phyloP scores from a whole-genome alignment of 2,797 vertebrate species.

The Tamandua tetradactyla region DNA sequence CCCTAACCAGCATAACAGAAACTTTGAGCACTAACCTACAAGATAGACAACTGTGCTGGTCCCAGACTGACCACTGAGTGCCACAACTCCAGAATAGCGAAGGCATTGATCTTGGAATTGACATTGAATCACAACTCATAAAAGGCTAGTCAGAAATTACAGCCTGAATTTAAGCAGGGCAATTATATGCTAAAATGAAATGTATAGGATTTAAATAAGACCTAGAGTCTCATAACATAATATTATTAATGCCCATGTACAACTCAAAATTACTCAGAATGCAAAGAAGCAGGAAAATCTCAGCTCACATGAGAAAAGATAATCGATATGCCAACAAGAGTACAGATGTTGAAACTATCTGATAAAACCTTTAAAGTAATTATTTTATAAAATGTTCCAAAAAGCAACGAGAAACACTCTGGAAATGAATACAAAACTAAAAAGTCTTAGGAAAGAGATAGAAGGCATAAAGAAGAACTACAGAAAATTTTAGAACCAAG shows the following conservation, averaged over 20 bases:
- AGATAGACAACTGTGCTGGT: neutral
- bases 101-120: neutral
- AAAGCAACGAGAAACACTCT: neutral
- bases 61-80: too few relatives aligned
- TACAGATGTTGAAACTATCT: too few relatives aligned
- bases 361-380: neutral
- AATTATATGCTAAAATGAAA: neutral
- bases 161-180: neutral
- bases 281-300: neutral
- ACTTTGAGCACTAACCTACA: neutral
- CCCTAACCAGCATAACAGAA: neutral
- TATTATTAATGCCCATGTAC: neutral
- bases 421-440: neutral
- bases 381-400: neutral
- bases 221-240: neutral
- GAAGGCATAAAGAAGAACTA: neutral
- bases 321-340: too few relatives aligned
- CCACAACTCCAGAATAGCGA: neutral
- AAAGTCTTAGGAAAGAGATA: too few relatives aligned
- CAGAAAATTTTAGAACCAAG: neutral
- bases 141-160: neutral
- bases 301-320: too few relatives aligned
- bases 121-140: neutral
- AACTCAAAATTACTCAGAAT: neutral
- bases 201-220: too few relatives aligned